Evolutionary conservation across 1,140 invertebrate species (phyloP).

Genomic region (Odontomachus brunneus): DNA sequence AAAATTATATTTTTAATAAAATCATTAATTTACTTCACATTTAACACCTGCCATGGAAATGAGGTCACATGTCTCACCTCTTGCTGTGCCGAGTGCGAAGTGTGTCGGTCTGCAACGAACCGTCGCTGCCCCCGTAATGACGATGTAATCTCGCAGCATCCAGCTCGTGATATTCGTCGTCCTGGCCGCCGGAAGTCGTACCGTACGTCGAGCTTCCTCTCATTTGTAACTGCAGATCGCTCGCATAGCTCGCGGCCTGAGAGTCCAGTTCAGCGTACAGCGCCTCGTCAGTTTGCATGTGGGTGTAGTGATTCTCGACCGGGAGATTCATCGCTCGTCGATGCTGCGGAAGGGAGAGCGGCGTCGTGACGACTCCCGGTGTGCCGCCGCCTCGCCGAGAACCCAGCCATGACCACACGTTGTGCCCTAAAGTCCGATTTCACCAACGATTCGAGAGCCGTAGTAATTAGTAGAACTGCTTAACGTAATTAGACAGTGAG

Average conservation of each 20-base stretch:
- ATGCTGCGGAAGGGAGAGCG: conserved; percentile 83
- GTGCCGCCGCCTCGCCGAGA: conserved; percentile 85
- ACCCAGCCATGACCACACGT: conserved; percentile 89
- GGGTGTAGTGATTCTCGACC: conserved; percentile 90
- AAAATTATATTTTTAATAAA: too few relatives aligned
- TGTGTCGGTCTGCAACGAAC: conserved; percentile 80
- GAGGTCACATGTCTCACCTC: conserved; percentile 75
- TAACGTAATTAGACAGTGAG: not conserved
- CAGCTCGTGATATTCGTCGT: conserved; percentile 84
- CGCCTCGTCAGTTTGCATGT: conserved; percentile 89
- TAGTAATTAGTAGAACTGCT: conserved; percentile 7
- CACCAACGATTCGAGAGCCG: conserved; percentile 29
- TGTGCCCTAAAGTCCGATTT: conserved; percentile 80
- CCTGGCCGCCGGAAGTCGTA: conserved; percentile 80
- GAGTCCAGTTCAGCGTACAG: conserved; percentile 89
- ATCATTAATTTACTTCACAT: not conserved
- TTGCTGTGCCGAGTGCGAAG: conserved; percentile 82
- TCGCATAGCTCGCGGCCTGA: conserved; percentile 84
- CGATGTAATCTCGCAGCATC: conserved; percentile 83
- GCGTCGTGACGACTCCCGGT: conserved; percentile 82
- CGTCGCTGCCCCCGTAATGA: conserved; percentile 81
- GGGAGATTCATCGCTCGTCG: conserved; percentile 84
- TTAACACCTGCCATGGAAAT: not conserved
- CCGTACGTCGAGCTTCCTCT: conserved; percentile 83
- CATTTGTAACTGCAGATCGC: conserved; percentile 83